Evolutionary conservation across 2,888 invertebrate species (phyloP).

Genomic region (Argynnis bischoffii): DNA sequence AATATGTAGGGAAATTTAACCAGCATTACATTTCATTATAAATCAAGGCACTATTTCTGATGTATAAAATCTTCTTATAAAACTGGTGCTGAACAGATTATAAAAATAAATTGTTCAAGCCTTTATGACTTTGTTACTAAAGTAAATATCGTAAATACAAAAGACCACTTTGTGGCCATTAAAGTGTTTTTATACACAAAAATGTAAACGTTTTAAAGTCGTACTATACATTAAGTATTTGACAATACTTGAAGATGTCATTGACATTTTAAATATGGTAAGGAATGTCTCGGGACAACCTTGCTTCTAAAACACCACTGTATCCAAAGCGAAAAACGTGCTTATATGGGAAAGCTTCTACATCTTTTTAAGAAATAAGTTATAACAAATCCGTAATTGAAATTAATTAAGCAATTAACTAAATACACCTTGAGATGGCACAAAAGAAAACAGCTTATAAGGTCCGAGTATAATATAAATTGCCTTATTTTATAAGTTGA

Average conservation of each 20-base stretch:
- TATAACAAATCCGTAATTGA: neutral
- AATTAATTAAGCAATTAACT: neutral
- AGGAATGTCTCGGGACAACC: slow-evolving; percentile 23
- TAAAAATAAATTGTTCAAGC: slow-evolving; percentile 36
- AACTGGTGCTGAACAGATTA: slow-evolving; percentile 25
- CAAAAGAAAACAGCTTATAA: neutral
- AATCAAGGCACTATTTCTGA: slow-evolving; percentile 8
- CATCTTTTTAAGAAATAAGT: too few relatives aligned
- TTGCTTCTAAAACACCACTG: neutral
- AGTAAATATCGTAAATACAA: slow-evolving; percentile 39
- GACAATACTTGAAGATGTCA: slow-evolving; percentile 29
- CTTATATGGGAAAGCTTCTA: neutral
- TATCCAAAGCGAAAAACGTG: neutral
- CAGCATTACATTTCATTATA: neutral
- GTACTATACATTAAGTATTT: slow-evolving; percentile 30
- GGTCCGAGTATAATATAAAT: slow-evolving; percentile 4
- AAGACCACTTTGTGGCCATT: slow-evolving; percentile 36
- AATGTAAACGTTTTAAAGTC: slow-evolving; percentile 22
- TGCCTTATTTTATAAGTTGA: slow-evolving; percentile 15
- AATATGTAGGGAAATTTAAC: slow-evolving; percentile 10
- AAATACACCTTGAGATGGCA: neutral
- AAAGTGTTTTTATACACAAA: slow-evolving; percentile 32
- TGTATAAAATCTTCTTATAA: slow-evolving; percentile 12
- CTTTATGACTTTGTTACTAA: slow-evolving; percentile 38
- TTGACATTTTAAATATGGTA: slow-evolving; percentile 31